Conservation (phyloP, 2,797 vertebrate genomes). For the Yasuhikotakia modesta region DNA sequence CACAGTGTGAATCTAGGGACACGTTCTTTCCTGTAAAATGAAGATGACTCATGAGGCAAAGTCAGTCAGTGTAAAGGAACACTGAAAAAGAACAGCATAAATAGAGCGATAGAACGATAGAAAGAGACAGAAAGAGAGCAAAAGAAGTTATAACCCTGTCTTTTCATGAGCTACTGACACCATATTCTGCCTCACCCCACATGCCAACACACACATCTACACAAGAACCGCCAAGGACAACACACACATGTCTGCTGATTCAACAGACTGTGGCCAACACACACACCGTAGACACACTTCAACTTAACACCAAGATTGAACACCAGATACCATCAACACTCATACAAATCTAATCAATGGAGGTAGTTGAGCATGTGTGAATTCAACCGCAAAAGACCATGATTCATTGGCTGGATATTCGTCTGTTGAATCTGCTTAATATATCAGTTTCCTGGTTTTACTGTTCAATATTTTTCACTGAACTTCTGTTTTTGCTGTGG, state of each 20-base stretch:
- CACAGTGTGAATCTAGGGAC: constrained; percentile 24
- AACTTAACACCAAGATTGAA: constrained; percentile 73
- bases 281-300: constrained; percentile 69
- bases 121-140: constrained; percentile 46
- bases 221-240: constrained; percentile 49
- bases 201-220: constrained; percentile 56
- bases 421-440: neutral
- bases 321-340: constrained; percentile 61
- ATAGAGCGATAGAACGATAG: constrained; percentile 23
- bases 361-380: constrained; percentile 45
- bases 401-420: neutral
- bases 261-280: constrained; percentile 60
- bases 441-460: constrained; percentile 1
- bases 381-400: constrained; percentile 25
- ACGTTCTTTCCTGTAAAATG: constrained; percentile 59
- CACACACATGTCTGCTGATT: constrained; percentile 64
- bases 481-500: constrained; percentile 1
- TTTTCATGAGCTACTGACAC: constrained; percentile 58
- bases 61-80: constrained; percentile 60
- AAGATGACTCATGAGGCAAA: constrained; percentile 61
- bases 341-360: constrained; percentile 58
- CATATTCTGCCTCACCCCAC: constrained; percentile 39
- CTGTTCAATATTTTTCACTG: constrained; percentile 3
- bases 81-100: constrained; percentile 35
- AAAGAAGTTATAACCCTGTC: constrained; percentile 56